Evolutionary conservation across 2,797 vertebrate genomes (phyloP).

Genomic region (Tinamus major): DNA sequence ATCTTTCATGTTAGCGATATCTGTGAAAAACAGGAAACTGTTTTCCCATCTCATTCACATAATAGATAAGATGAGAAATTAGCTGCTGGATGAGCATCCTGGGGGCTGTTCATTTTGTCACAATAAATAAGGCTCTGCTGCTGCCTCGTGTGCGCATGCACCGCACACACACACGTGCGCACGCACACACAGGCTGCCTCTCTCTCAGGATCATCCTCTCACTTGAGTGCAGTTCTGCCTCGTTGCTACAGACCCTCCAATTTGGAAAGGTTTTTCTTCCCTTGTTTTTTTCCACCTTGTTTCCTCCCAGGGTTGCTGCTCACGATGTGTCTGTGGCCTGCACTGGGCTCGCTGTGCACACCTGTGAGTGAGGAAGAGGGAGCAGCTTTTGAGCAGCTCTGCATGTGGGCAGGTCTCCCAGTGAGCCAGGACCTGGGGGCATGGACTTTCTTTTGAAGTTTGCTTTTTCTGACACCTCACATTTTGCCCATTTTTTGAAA

Average conservation of each 20-base stretch:
- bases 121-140: conserved; percentile 63
- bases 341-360: rapidly evolving
- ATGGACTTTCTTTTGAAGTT: neutral
- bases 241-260: neutral
- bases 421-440: no score
- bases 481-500: neutral
- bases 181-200: rapidly evolving
- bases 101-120: conserved; percentile 79
- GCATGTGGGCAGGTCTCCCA: rapidly evolving
- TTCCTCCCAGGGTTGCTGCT: neutral
- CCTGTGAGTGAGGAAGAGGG: neutral
- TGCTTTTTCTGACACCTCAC: neutral
- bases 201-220: neutral
- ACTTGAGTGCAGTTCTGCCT: neutral
- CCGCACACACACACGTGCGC: neutral
- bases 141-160: neutral
- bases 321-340: neutral
- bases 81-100: conserved; percentile 77
- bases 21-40: conserved; percentile 80
- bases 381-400: neutral
- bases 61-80: conserved; percentile 83
- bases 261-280: neutral
- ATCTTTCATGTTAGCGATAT: conserved; percentile 77
- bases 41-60: conserved; percentile 81
- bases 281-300: neutral